These are phyloP conservation scores for Oscheius myriophilus DNA, from an alignment of 2,888 invertebrate genomes.

Conservation along the genomic window DNA sequence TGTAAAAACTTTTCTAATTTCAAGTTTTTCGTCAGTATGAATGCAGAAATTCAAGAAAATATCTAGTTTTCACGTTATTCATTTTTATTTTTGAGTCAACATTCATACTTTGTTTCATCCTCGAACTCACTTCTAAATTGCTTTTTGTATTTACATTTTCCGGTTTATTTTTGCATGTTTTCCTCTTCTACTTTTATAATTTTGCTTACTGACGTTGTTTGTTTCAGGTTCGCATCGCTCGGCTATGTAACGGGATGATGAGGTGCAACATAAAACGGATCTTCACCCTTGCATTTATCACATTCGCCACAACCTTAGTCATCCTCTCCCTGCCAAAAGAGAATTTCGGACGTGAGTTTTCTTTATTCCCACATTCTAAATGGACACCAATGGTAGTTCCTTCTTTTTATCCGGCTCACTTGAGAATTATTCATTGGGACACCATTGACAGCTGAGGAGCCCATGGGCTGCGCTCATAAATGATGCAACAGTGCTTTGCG, in stretches of 20 bases:
- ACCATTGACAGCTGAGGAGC: neutral
- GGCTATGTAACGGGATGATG: slow-evolving; percentile 40
- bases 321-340: slow-evolving; percentile 58
- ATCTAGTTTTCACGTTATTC: too few species aligned
- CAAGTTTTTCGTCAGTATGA: too few species aligned
- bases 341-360: slow-evolving; percentile 45
- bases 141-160: too few species aligned
- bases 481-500: too few species aligned
- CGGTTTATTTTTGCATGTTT: too few species aligned
- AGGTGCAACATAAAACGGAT: slow-evolving; percentile 65
- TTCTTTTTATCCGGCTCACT: too few species aligned
- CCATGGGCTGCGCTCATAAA: neutral
- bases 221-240: slow-evolving; percentile 7
- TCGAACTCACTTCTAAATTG: too few species aligned
- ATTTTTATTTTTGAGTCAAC: too few species aligned
- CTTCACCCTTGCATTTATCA: slow-evolving; percentile 59
- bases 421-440: neutral
- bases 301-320: slow-evolving; percentile 64
- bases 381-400: too few species aligned
- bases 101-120: too few species aligned
- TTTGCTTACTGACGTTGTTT: neutral
- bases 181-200: neutral
- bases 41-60: too few species aligned
- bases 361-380: neutral
- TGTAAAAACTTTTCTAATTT: too few species aligned